Evolutionary conservation across 2,113 vertebrate genomes (phyloP), one percentile per base, ranked within the genome.

Genomic region (Lutjanus erythropterus): DNA sequence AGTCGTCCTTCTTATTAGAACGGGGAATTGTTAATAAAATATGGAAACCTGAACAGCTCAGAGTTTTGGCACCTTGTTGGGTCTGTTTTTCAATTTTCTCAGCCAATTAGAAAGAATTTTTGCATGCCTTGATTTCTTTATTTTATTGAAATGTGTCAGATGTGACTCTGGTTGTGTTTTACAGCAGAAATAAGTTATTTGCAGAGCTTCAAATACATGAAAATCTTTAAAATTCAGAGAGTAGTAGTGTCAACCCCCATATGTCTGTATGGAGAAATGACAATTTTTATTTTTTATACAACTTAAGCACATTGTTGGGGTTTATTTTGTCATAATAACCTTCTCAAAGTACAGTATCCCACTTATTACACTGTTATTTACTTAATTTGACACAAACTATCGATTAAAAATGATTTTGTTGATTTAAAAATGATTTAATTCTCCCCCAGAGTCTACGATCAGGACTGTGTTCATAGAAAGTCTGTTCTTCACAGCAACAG

Each of bases 1-100:
- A 78, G 42, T 21, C 5, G 44, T 3, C 19, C 21, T 1, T 50
- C 25, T 49, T 31, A 77, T 81, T 76, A 70, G 56, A 19, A 23
- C 2, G 14, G 14, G 60, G 6, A 8, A 16, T 19, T 42, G 21
- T 73, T 58, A 33, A 67, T 60, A 35, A 55, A 27, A 68, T 29
- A 74, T 16, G 33, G 3, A 8, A 21, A 44, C 10, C 16, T 39
- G 3, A 50, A 50, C n/a, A 33, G 44, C 23, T 37, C 18, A 46
- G 10, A 37, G 15, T 6, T 25, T 29, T 23, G 19, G 65, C 41
- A 41, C 75, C 64, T 35, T 31, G 9, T 6, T 49, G 11, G 11
- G 6, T 61, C 46, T 69, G 6, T 18, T 70, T 61, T 67, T 18
- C 8, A 2, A n/a, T 47, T 44, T 56, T 52, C 27, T 21, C 21